These are phyloP conservation scores for Blastobasis adustella DNA, from an alignment of 2,888 invertebrate species.

Conservation along the genomic window DNA sequence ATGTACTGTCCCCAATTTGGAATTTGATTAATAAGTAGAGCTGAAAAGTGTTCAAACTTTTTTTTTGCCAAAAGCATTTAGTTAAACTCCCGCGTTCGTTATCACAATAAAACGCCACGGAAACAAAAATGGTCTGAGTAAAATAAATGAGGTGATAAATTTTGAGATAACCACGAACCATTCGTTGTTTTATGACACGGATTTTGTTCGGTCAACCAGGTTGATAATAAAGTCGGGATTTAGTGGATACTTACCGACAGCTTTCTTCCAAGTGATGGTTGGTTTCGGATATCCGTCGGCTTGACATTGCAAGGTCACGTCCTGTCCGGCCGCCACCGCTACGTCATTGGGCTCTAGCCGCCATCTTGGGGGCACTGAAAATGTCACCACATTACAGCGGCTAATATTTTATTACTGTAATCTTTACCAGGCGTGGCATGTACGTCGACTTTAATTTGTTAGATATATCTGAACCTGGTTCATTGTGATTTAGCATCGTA, in stretches of 20 bases:
- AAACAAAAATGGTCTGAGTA: slow-evolving; percentile 5
- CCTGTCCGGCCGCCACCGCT: slow-evolving; percentile 88
- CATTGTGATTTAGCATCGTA: too few relatives aligned
- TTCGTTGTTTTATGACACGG: slow-evolving; percentile 4
- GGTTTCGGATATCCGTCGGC: slow-evolving; percentile 95
- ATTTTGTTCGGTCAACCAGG: slow-evolving; percentile 1
- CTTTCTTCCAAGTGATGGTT: slow-evolving; percentile 90
- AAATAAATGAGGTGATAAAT: slow-evolving; percentile 12
- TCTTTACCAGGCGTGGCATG: too few relatives aligned
- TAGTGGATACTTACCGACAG: slow-evolving; percentile 77
- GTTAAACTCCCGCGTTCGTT: background rate
- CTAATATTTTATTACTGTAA: too few relatives aligned
- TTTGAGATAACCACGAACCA: slow-evolving; percentile 6
- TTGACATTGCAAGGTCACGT: slow-evolving; percentile 89
- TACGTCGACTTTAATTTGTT: too few relatives aligned
- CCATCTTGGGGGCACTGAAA: slow-evolving; percentile 90
- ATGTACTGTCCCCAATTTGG: slow-evolving; percentile 1
- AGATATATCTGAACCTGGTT: too few relatives aligned
- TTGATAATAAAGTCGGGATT: slow-evolving; percentile 1
- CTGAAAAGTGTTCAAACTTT: slow-evolving; percentile 1
- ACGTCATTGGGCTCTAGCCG: slow-evolving; percentile 88
- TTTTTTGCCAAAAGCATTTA: slow-evolving; percentile 3
- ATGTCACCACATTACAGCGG: background rate
- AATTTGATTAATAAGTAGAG: slow-evolving; percentile 3
- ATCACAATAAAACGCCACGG: background rate